phyloP scores from a whole-genome alignment of 1,140 invertebrate genomes.

The Brachionus asplanchnoidis region DNA sequence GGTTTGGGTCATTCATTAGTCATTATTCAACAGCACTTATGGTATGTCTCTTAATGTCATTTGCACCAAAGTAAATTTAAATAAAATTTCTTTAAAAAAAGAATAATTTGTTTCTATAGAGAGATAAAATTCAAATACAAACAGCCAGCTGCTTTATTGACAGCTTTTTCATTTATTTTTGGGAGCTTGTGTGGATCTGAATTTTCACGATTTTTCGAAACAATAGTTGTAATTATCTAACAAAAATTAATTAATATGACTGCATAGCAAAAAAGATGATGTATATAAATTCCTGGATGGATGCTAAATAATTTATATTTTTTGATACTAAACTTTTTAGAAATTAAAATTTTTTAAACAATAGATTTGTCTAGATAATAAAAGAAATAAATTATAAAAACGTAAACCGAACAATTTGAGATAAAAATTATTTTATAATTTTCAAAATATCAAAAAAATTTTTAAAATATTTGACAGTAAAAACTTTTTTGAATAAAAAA shows the following conservation, averaged over 20 bases:
- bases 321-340: background rate
- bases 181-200: conserved; percentile 13
- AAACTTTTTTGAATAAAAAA: no score
- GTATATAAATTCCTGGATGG: background rate
- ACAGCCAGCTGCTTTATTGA: conserved; percentile 17
- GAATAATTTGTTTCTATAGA: background rate
- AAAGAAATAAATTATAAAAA: background rate
- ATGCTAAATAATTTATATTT: background rate
- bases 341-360: background rate
- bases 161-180: conserved; percentile 1
- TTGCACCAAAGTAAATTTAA: conserved; percentile 35
- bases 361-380: background rate
- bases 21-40: background rate
- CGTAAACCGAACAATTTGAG: background rate
- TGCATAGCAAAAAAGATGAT: background rate
- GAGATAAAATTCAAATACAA: conserved; percentile 25
- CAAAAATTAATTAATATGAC: no score
- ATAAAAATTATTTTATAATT: background rate
- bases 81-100: background rate
- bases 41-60: background rate
- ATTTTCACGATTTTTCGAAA: background rate
- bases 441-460: no score
- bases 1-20: background rate
- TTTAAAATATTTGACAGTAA: no score
- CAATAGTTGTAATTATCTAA: background rate